A percentile compares a stretch with the other conserved stretches of the same genome.
phyloP scores from a whole-genome alignment of 1,140 invertebrate species.

The Orius laevigatus region DNA sequence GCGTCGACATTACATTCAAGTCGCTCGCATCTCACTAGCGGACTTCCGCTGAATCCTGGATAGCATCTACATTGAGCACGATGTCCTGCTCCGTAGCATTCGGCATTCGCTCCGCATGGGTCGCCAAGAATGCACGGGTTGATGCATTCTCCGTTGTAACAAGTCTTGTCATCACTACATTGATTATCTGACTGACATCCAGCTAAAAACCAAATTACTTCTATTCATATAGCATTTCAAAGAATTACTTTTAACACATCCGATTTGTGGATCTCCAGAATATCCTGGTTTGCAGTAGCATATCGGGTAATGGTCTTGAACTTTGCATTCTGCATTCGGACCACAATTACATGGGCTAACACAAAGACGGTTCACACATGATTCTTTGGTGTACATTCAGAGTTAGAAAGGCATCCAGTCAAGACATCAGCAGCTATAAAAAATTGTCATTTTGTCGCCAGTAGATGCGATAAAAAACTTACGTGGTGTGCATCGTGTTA shows the following conservation, averaged over 20 bases:
- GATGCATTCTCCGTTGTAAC: slow-evolving; percentile 63
- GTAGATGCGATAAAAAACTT: slow-evolving; percentile 27
- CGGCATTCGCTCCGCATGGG: slow-evolving; percentile 63
- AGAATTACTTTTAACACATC: slow-evolving; percentile 56
- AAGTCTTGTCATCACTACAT: slow-evolving; percentile 57
- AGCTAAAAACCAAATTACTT: slow-evolving; percentile 35
- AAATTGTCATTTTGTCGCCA: neutral
- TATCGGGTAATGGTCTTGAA: slow-evolving; percentile 62
- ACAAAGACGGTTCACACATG: slow-evolving; percentile 62
- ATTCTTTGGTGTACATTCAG: slow-evolving; percentile 59
- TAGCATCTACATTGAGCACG: slow-evolving; percentile 58
- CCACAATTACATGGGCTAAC: slow-evolving; percentile 74
- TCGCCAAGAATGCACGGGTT: slow-evolving; percentile 60
- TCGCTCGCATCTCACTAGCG: slow-evolving; percentile 57
- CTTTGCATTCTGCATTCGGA: slow-evolving; percentile 57
- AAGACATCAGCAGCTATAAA: slow-evolving; percentile 32
- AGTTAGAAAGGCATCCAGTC: slow-evolving; percentile 52
- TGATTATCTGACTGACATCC: slow-evolving; percentile 66
- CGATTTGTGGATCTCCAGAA: slow-evolving; percentile 66
- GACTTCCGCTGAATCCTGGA: slow-evolving; percentile 53
- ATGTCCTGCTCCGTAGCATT: slow-evolving; percentile 63
- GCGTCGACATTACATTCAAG: slow-evolving; percentile 59
- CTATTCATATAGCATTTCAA: too few species aligned
- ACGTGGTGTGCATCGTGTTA: slow-evolving; percentile 55
- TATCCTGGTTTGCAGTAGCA: slow-evolving; percentile 61